Percentiles rank a stretch among this genome's conserved stretches.
Evolutionary conservation across 2,888 invertebrate species (phyloP).

Genomic region (Ophioninae sp.): DNA sequence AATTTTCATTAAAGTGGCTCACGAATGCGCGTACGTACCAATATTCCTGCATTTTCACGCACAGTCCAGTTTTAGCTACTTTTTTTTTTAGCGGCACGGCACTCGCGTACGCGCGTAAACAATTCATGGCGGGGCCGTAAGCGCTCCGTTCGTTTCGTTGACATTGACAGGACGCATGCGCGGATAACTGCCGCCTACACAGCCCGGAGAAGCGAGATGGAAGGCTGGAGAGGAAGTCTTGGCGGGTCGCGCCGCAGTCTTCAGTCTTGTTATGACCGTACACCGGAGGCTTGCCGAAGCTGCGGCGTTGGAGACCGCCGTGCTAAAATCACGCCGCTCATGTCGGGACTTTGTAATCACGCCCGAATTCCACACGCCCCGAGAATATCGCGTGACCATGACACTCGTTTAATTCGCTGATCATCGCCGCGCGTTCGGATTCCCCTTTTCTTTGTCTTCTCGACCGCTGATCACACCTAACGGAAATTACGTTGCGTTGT

Average conservation of each 20-base stretch:
- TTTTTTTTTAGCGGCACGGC: neutral
- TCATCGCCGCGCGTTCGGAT: neutral
- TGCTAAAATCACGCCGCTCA: neutral
- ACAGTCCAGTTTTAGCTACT: neutral
- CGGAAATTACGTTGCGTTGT: neutral
- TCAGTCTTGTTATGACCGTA: neutral
- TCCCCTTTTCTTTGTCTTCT: neutral
- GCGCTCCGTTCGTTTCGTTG: neutral
- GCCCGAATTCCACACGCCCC: neutral
- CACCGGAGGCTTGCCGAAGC: neutral
- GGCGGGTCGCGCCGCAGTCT: neutral
- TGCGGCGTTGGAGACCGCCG: neutral
- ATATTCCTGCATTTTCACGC: neutral
- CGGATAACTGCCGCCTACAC: neutral
- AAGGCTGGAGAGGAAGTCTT: conserved; percentile 42
- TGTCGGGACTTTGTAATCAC: neutral
- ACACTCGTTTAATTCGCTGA: neutral
- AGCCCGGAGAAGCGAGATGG: conserved; percentile 21
- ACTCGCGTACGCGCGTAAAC: neutral
- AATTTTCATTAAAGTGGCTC: neutral
- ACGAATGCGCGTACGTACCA: conserved; percentile 10
- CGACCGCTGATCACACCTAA: neutral
- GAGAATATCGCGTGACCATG: neutral
- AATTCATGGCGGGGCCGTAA: conserved; percentile 22
- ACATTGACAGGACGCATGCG: conserved; percentile 13